Evolutionary conservation across 1,140 invertebrate species (phyloP).

Genomic region (Drosophila ambigua): DNA sequence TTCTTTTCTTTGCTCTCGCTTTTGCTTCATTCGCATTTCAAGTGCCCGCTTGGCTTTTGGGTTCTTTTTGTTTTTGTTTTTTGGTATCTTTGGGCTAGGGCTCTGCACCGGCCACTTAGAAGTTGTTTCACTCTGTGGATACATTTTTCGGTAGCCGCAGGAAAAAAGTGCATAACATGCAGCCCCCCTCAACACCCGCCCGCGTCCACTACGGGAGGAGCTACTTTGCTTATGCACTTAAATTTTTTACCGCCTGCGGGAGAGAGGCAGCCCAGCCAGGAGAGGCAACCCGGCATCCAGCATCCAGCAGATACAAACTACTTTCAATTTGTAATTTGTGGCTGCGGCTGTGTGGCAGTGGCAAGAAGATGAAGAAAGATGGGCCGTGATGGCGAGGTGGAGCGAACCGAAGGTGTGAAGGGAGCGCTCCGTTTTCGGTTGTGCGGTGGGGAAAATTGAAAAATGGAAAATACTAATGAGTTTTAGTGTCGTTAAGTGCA

Average conservation of each 20-base stretch:
- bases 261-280: slow-evolving; percentile 10
- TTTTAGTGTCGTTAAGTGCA: slow-evolving; percentile 41
- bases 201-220: slow-evolving; percentile 28
- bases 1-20: slow-evolving; percentile 2
- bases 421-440: slow-evolving; percentile 29
- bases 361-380: not conserved
- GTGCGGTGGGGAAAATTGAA: slow-evolving; percentile 49
- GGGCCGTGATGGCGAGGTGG: not conserved
- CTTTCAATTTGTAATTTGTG: slow-evolving; percentile 83
- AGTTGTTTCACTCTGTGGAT: slow-evolving; percentile 45
- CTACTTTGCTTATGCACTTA: slow-evolving; percentile 80
- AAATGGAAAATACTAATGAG: slow-evolving; percentile 67
- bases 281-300: not conserved
- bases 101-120: slow-evolving; percentile 64
- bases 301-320: slow-evolving; percentile 73
- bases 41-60: slow-evolving; percentile 68
- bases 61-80: slow-evolving; percentile 39
- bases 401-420: slow-evolving; percentile 54
- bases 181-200: slow-evolving; percentile 2
- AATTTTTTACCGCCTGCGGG: slow-evolving; percentile 68
- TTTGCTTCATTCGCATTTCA: slow-evolving; percentile 47
- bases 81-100: slow-evolving; percentile 15
- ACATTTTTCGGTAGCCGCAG: slow-evolving; percentile 77
- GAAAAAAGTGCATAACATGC: slow-evolving; percentile 75
- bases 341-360: slow-evolving; percentile 37